Percentiles rank a stretch among this genome's conserved stretches.
phyloP scores from a whole-genome alignment of 2,888 invertebrate genomes.

The Panopea generosa region DNA sequence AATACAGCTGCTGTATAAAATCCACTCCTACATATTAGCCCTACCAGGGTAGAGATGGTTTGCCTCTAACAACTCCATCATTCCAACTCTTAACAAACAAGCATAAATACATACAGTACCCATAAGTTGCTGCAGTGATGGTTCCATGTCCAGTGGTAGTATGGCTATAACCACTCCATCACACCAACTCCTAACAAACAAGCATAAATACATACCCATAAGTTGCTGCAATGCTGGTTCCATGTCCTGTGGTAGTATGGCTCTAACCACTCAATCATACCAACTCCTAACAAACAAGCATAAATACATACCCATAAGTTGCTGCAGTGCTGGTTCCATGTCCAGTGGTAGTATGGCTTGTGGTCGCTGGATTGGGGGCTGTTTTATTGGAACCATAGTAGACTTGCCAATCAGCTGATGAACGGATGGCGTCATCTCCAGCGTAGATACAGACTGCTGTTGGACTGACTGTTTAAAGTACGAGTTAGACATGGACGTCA shows the following conservation, averaged over 20 bases:
- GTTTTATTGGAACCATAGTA: not conserved
- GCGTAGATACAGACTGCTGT: slow-evolving; percentile 75
- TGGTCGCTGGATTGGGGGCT: slow-evolving; percentile 44
- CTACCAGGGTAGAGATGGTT: too few species aligned
- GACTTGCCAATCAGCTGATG: slow-evolving; percentile 87
- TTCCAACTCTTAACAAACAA: too few species aligned
- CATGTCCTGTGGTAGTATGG: too few species aligned
- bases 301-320: slow-evolving; percentile 63
- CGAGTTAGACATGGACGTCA: slow-evolving; percentile 74
- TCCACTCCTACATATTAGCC: too few species aligned
- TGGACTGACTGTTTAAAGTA: slow-evolving; percentile 78
- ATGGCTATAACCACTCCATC: too few species aligned
- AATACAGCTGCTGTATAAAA: too few species aligned
- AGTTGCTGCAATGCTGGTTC: slow-evolving; percentile 89
- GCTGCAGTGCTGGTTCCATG: slow-evolving; percentile 89
- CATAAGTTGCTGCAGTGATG: slow-evolving; percentile 89
- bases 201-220: slow-evolving; percentile 61
- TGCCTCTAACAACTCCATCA: too few species aligned
- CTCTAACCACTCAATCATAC: too few species aligned
- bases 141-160: slow-evolving; percentile 76
- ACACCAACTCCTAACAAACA: too few species aligned
- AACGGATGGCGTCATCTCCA: slow-evolving; percentile 87
- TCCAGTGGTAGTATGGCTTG: slow-evolving; percentile 78
- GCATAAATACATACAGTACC: too few species aligned
- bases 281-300: too few species aligned